Conservation (phyloP, 2,113 vertebrate species). For the Cyanistes caeruleus region DNA sequence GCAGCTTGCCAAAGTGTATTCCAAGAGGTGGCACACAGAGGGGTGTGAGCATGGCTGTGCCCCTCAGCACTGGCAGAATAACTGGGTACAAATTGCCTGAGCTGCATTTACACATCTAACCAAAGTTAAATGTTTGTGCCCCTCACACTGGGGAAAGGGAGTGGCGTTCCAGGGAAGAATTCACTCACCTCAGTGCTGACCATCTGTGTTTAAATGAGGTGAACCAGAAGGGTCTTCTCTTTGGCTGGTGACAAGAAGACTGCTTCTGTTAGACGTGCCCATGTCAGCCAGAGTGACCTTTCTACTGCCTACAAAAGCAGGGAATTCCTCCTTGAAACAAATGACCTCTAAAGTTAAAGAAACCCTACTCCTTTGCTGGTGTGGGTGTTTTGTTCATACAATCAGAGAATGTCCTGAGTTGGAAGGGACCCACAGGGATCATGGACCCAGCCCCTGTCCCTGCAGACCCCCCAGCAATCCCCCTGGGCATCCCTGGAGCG, state of each 20-base stretch:
- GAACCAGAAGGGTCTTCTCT: neutral
- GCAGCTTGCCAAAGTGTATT: neutral
- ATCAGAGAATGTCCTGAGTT: neutral
- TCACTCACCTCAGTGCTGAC: neutral
- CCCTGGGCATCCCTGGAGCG: accelerated
- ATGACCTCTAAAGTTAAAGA: neutral
- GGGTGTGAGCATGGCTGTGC: neutral
- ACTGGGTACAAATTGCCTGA: neutral
- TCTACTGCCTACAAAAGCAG: too few relatives aligned
- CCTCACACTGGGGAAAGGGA: neutral
- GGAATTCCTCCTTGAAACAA: neutral
- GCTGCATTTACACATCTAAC: neutral
- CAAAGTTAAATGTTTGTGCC: neutral
- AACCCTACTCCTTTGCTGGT: neutral
- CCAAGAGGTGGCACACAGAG: neutral
- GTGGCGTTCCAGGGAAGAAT: neutral
- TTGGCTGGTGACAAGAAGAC: neutral
- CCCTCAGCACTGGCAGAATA: neutral
- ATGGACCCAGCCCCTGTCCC: accelerated
- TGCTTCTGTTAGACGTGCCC: neutral
- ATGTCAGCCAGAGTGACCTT: neutral
- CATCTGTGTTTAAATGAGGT: neutral
- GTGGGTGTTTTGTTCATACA: neutral
- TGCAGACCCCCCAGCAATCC: neutral
- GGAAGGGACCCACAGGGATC: accelerated